Conservation (phyloP, 2,888 invertebrate species). For the Ichneumon xanthorius region DNA sequence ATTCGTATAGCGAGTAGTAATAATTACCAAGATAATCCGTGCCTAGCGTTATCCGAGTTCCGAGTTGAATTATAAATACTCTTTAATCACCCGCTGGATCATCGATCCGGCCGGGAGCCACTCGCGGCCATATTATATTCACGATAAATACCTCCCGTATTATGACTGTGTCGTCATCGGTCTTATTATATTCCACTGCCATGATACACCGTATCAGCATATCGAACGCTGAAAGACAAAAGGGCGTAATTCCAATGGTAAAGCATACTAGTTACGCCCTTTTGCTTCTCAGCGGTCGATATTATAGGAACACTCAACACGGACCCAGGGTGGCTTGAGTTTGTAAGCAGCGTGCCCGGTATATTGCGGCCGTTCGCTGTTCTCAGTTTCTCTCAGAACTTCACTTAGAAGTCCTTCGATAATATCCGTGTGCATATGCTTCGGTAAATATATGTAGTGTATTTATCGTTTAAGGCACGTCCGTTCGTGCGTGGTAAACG, state of each 20-base stretch:
- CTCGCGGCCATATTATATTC: neutral
- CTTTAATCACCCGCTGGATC: constrained; percentile 5
- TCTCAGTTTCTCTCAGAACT: constrained; percentile 42
- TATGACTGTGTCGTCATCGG: constrained; percentile 26
- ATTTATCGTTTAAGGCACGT: constrained; percentile 63
- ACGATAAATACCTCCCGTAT: constrained; percentile 37
- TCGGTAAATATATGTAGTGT: constrained; percentile 26
- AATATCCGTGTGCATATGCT: constrained; percentile 24
- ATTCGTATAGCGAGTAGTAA: neutral
- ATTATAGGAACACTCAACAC: constrained; percentile 8
- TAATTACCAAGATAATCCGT: constrained; percentile 1
- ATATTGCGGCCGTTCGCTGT: neutral
- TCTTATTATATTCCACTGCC: constrained; percentile 18
- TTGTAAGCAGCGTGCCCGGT: constrained; percentile 10
- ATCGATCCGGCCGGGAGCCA: constrained; percentile 4
- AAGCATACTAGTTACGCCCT: no score
- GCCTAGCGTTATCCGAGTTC: constrained; percentile 9
- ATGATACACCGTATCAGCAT: neutral
- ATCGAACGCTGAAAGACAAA: neutral
- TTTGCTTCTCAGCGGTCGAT: neutral
- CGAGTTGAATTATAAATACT: constrained; percentile 6
- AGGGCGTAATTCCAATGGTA: no score
- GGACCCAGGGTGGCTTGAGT: neutral
- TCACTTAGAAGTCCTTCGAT: constrained; percentile 23
- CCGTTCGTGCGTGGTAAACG: constrained; percentile 22